Conservation (phyloP, 2,113 vertebrate species). For the Sardina pilchardus region DNA sequence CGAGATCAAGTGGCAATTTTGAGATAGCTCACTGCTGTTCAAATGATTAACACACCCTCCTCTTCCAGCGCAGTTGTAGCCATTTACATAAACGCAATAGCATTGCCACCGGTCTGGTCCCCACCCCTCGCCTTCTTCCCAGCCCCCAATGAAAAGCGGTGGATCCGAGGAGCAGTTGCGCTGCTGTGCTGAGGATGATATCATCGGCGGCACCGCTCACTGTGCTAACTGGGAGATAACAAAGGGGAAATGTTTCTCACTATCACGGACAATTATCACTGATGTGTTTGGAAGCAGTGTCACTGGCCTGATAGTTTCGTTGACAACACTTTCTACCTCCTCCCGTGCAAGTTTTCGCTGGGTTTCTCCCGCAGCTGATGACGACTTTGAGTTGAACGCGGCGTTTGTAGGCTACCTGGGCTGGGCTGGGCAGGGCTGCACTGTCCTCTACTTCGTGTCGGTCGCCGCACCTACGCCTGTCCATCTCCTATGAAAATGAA, state of each 20-base stretch:
- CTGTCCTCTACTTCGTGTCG: neutral
- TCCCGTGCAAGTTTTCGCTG: neutral
- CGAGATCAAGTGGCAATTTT: neutral
- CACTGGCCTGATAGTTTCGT: neutral
- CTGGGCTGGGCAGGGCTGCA: neutral
- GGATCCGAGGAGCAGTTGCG: neutral
- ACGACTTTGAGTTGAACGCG: neutral
- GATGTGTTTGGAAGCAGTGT: neutral
- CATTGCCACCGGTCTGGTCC: neutral
- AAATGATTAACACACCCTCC: neutral
- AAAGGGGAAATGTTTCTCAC: slow-evolving; percentile 1
- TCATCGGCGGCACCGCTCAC: neutral
- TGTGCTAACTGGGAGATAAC: neutral
- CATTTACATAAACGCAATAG: neutral
- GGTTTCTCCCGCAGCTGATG: neutral
- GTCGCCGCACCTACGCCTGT: neutral
- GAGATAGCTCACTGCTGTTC: neutral
- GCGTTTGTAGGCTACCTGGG: neutral
- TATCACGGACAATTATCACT: neutral
- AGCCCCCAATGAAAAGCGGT: neutral
- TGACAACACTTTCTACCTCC: neutral
- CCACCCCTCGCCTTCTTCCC: neutral
- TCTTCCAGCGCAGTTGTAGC: neutral
- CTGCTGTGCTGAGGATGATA: neutral
- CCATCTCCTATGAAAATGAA: slow-evolving; percentile 24